Base-by-base conservation (phyloP, 2,113 vertebrate genomes). In the Crotophaga sulcirostris region DNA sequence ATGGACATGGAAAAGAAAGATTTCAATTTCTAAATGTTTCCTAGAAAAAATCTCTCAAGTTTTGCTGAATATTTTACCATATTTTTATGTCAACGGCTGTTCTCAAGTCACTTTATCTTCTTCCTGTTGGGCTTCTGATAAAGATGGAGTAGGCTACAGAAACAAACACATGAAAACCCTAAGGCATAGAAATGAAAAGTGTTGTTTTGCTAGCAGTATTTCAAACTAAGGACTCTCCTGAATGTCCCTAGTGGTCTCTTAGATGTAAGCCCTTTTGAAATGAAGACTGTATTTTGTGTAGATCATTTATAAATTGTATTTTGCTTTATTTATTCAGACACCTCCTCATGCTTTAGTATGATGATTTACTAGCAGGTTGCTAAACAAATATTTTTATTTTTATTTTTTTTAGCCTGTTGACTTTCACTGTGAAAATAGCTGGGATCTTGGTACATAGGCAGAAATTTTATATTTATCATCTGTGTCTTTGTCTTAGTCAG, bases 391-490 rank as follows among this genome's bases (percentile, higher is more conserved):
- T 20, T 33, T 40, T 1, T 21, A n/a, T n/a, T n/a, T n/a, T n/a
- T n/a, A n/a, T n/a, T n/a, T n/a, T n/a, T n/a, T n/a, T n/a, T n/a
- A n/a, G n/a, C 5, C 34, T 54, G 20, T 55, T n/a, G 34, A 42
- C 40, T 20, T 34, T 3, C 12, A 12, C 6, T 9, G 16, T 24
- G 38, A 25, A 26, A 6, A 58, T 52, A 11, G 17, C 40, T 7
- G 20, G 2, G 9, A 18, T 10, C 2, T 4, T 4, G 31, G 38
- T 40, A 2, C 18, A 8, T 16, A 34, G 34, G 7, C 0, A 26
- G 62, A 38, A 70, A 59, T 33, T 10, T 60, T 45, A 1, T 4
- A 6, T 28, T 44, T 59, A 4, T 42, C 45, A 26, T 15, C 33
- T 63, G 15, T 42, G 11, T 9, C 18, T 10, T 11, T 26, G n/a